Conservation (phyloP, 2,797 vertebrate genomes). For the Pempheris klunzingeri region DNA sequence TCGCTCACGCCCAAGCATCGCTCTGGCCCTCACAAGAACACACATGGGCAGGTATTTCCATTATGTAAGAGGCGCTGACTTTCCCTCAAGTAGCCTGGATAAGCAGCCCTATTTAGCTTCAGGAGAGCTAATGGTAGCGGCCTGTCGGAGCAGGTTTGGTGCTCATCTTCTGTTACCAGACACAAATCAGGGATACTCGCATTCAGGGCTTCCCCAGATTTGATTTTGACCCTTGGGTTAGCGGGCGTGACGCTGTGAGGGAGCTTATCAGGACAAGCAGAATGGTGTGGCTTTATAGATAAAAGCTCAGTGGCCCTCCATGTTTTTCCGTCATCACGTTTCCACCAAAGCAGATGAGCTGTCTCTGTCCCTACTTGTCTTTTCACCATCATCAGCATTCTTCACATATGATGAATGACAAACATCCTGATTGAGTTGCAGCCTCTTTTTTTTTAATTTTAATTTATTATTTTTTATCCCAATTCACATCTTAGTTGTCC, state of each 20-base stretch:
- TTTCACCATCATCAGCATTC: not conserved
- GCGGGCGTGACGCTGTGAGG: conserved; percentile 15
- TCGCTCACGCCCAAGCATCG: conserved; percentile 37
- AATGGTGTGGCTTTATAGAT: conserved; percentile 43
- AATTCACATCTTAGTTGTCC: not conserved
- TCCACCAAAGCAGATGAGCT: not conserved
- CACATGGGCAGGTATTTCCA: conserved; percentile 50
- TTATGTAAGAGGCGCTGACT: conserved; percentile 57
- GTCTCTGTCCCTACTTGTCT: not conserved
- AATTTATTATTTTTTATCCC: no score
- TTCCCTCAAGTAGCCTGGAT: conserved; percentile 56
- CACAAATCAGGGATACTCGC: conserved; percentile 37
- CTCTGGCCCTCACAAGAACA: conserved; percentile 41
- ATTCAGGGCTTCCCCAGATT: conserved; percentile 25
- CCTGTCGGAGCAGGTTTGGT: conserved; percentile 36
- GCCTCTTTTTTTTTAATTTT: no score
- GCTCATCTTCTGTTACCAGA: conserved; percentile 26
- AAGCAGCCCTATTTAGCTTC: conserved; percentile 69
- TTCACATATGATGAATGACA: not conserved
- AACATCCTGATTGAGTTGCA: not conserved
- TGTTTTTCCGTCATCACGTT: conserved; percentile 17
- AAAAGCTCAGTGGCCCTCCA: conserved; percentile 14
- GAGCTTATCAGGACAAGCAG: conserved; percentile 52
- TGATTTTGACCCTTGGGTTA: conserved; percentile 32
- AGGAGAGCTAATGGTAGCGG: conserved; percentile 11